Base-by-base conservation (phyloP, 2,113 vertebrate genomes). In the Harpagus bidentatus region DNA sequence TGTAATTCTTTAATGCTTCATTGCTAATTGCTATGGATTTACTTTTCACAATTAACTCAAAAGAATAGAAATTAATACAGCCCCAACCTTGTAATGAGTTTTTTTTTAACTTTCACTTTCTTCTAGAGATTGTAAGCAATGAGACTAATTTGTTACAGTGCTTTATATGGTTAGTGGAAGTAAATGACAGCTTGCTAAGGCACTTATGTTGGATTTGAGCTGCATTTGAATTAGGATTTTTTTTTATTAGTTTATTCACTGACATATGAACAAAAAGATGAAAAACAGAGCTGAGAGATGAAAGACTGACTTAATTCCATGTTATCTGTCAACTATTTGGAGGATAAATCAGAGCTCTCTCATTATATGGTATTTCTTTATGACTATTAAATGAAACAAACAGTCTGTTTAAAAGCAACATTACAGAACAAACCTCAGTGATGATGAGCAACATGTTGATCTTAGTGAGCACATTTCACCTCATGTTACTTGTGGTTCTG, bases 321-420 rank as follows among this genome's bases (percentile, higher is more conserved):
- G 82, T 53, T 73, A 59, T 81, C 40, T 94, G 47, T 67, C 50
- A 78, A 10, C 38, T 89, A 78, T 71, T 93, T 79, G 67, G 80
- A 92, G 48, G 82, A 88, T 88, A 94, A 93, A 95, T 91, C 63
- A 72, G n/a, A 59, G 20, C 58, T 90, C 95, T 81, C 70, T 92
- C 22, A 40, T 77, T 67, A 26, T 50, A 43, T 65, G 14, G 4
- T 36, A 65, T 91, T 91, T 88, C 42, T 85, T 89, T 88, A 36
- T 81, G n/a, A 53, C 53, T 63, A 59, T 58, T 40, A 93, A 95
- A 95, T 80, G 48, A 92, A 98, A 90, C 90, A 96, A 95, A 81
- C 48, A 45, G 9, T 63, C 32, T 82, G 20, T 63, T 88, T 91
- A 66, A 61, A 86, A 86, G 45, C 29, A 88, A 38, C 45, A 58